Conservation (phyloP, 2,888 invertebrate genomes). For the Eupithecia abbreviata region DNA sequence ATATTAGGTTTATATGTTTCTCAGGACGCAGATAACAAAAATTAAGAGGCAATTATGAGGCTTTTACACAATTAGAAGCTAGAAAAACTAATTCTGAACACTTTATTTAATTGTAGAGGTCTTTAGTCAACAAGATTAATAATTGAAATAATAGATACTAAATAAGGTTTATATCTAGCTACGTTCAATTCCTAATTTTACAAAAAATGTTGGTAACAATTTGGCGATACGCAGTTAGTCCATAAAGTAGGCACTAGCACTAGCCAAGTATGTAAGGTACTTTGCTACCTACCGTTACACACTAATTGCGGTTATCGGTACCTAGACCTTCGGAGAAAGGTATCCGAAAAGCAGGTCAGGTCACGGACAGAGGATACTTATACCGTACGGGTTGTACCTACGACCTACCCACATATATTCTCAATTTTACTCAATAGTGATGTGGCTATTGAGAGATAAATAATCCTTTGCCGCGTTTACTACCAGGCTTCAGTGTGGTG, state of each 20-base stretch:
- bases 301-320: constrained; percentile 35
- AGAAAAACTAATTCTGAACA: too few species aligned
- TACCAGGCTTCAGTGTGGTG: too few species aligned
- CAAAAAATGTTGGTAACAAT: neutral
- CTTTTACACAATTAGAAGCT: too few species aligned
- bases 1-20: too few species aligned
- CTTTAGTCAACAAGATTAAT: too few species aligned
- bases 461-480: neutral
- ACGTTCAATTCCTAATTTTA: too few species aligned
- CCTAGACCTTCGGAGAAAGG: constrained; percentile 30
- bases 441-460: neutral
- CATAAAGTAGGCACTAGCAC: neutral
- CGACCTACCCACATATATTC: neutral
- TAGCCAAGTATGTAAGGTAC: neutral
- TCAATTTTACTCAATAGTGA: neutral
- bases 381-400: neutral
- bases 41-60: too few species aligned
- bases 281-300: neutral
- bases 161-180: too few species aligned
- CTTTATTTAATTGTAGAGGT: too few species aligned
- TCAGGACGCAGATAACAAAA: too few species aligned
- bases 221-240: neutral
- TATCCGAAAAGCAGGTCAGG: constrained; percentile 42
- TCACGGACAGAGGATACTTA: constrained; percentile 27
- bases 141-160: too few species aligned